phyloP scores from a whole-genome alignment of 2,888 invertebrate genomes.

The Hydraecia micacea region DNA sequence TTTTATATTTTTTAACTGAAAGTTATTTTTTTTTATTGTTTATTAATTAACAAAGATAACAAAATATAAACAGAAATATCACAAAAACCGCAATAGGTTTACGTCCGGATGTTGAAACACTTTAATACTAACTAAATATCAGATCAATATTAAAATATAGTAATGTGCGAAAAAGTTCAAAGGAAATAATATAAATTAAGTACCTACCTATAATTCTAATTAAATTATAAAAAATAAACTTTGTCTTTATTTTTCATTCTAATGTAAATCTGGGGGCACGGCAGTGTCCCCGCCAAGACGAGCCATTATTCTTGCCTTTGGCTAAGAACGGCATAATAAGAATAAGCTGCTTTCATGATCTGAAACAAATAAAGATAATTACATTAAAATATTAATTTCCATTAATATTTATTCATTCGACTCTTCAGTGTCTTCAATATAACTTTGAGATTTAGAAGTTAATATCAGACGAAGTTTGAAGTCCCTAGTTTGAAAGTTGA shows the following conservation, averaged over 20 bases:
- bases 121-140: neutral
- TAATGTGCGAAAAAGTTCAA: conserved; percentile 69
- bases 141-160: conserved; percentile 73
- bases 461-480: neutral
- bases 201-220: neutral
- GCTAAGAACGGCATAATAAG: conserved; percentile 67
- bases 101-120: neutral
- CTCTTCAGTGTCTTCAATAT: neutral
- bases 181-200: conserved; percentile 36
- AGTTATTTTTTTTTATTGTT: neutral
- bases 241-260: conserved; percentile 15
- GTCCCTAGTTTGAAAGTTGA: conserved; percentile 26
- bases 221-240: neutral
- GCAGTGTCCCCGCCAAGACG: too few species aligned
- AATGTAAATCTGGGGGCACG: neutral
- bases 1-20: conserved; percentile 63
- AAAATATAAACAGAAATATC: neutral
- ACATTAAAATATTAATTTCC: conserved; percentile 20
- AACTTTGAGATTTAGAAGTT: neutral
- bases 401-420: neutral
- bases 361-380: conserved; percentile 73
- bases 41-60: neutral
- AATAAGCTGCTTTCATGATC: conserved; percentile 79
- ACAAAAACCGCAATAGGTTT: neutral
- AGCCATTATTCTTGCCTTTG: conserved; percentile 54